Conservation (phyloP, 2,797 vertebrate genomes). For the Salarias fasciatus region DNA sequence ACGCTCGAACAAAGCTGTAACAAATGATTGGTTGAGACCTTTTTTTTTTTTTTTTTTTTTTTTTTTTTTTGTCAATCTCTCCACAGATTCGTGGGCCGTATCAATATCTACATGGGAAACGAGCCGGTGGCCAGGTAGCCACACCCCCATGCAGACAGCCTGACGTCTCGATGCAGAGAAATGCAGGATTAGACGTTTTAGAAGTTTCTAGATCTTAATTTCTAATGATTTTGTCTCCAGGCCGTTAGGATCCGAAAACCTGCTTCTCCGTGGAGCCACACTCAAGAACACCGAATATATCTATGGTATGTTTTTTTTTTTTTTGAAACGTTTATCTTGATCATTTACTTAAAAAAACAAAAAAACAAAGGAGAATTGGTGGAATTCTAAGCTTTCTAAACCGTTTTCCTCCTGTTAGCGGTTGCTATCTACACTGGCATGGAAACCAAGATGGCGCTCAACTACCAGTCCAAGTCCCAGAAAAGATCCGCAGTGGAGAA, state of each 20-base stretch:
- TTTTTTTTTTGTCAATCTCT: no score
- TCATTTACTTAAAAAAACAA: no score
- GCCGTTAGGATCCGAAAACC: conserved; percentile 93
- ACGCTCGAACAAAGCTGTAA: background rate
- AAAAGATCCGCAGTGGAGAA: conserved; percentile 98
- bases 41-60: no score
- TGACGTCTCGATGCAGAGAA: no score
- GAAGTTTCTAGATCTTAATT: no score
- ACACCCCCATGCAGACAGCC: background rate
- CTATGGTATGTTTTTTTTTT: conserved; percentile 89
- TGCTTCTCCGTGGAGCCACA: conserved; percentile 95
- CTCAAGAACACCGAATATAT: conserved; percentile 95
- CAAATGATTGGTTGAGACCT: no score
- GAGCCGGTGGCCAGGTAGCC: conserved; percentile 92
- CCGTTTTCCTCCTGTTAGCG: conserved; percentile 77
- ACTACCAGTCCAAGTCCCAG: conserved; percentile 97
- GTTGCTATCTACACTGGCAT: conserved; percentile 98
- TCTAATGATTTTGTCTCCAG: conserved; percentile 76
- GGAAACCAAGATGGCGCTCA: conserved; percentile 99
- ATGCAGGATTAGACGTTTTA: no score
- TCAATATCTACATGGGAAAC: conserved; percentile 92
- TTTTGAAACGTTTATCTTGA: background rate
- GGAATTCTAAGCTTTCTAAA: background rate
- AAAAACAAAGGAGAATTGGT: no score
- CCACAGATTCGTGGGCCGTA: conserved; percentile 93